Evolutionary conservation across 1,140 invertebrate species (phyloP).

Genomic region (Bombyx mandarina): DNA sequence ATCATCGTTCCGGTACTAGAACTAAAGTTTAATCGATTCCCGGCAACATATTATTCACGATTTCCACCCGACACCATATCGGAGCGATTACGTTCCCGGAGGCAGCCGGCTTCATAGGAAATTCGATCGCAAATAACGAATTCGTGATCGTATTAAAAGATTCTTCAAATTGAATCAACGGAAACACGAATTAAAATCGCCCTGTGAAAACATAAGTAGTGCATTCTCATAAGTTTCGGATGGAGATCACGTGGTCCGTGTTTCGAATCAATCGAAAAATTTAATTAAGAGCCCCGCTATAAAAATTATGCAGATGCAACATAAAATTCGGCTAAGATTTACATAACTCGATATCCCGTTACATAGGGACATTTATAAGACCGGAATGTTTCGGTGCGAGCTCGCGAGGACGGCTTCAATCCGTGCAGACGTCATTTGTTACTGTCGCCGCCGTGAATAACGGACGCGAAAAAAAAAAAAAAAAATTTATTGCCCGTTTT

Average conservation of each 20-base stretch:
- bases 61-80: background rate
- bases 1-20: constrained; percentile 21
- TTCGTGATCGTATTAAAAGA: no score
- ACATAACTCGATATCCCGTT: constrained; percentile 67
- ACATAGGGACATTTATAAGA: constrained; percentile 59
- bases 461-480: constrained; percentile 56
- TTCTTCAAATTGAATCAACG: no score
- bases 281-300: constrained; percentile 43
- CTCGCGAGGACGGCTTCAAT: constrained; percentile 26
- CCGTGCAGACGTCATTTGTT: constrained; percentile 33
- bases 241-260: no score
- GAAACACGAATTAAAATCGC: no score
- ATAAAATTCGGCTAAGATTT: constrained; percentile 66
- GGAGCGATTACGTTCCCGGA: no score
- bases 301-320: constrained; percentile 34
- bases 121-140: no score
- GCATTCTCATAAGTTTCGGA: no score
- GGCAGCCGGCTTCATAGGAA: no score
- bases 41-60: constrained; percentile 4
- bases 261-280: constrained; percentile 15
- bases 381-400: constrained; percentile 38
- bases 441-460: constrained; percentile 46
- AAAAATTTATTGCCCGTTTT: constrained; percentile 58
- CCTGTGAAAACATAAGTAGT: no score
- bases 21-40: constrained; percentile 23